Base-by-base conservation (phyloP, 1,140 invertebrate genomes). In the Melipona quadrifasciata region DNA sequence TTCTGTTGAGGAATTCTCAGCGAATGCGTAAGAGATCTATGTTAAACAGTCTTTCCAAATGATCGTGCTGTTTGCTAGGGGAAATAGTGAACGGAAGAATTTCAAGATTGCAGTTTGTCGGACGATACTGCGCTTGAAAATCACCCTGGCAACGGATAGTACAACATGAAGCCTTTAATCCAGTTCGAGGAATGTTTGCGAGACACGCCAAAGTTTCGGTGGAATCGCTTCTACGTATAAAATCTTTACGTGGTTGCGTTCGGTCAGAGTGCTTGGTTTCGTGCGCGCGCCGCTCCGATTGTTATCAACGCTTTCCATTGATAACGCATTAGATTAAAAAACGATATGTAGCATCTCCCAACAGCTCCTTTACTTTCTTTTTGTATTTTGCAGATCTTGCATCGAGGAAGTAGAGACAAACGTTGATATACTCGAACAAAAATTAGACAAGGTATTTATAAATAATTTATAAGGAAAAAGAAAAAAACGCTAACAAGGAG, bases 201-300 rank as follows among this genome's bases (percentile, higher is more conserved):
- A 91, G 98, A 98, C 95, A 98, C 98, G n/a, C 98, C 98, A 65
- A 97, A 97, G 94, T 98, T 98, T 95, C 96, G 97, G 97, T 97
- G 94, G 91, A 88, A 77, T 73, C 70, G 57, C n/a, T 78, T 68
- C 24, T 53, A 39, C 0, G 39, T 47, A 47, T 47, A 76, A 34
- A 47, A 64, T 24, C n/a, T 58, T 65, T 14, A 24, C 64, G 12
- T 34, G 8, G 27, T 27, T 47, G 5, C 55, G 47, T 39, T 65
- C 34, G 55, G 2, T 58, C 34, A 11, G 51, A 16, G 27, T 65
- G 51, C 34, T 31, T 51, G 34, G 53, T 84, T 34, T n/a, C n/a
- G 51, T 82, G 21, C 82, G 39, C 34, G 24, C 39, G 34, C 17
- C 4, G 34, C 58, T 24, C 17, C 70, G 65, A 80, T 24, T 78